Evolutionary conservation across 2,797 vertebrate species (phyloP), one percentile per base, ranked within the genome.

Genomic region (Enteromius mattozi): DNA sequence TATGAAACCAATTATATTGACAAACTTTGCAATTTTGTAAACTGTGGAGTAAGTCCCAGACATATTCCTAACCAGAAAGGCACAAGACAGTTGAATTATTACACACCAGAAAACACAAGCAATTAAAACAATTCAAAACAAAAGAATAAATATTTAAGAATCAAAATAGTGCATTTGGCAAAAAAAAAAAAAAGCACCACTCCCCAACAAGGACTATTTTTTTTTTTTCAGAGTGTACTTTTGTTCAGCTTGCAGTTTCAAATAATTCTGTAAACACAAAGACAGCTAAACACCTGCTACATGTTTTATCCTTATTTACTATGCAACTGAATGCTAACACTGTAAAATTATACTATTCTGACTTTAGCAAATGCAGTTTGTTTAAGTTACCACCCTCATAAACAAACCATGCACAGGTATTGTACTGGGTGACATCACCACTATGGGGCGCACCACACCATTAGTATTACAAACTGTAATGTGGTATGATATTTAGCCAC

Each of bases 221-320:
- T n/a, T 1, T 49, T 75, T 45, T 76, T 9, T 9, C 21, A 65
- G 47, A 83, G 54, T 72, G 49, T 69, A 82, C 49, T 33, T 72
- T 79, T 76, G 42, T 75, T 82, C 40, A 47, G 37, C 51, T 19
- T 66, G n/a, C 45, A 35, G 42, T 35, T 59, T 81, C 37, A 81
- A 78, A 78, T 35, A 45, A 63, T 24, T 63, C 56, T 86, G 87
- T 86, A 86, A 88, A 84, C 82, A 33, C 21, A 77, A 49, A 21
- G 51, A 63, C 4, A 71, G 59, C 33, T 54, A 76, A 78, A 71
- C 78, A 16, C 5, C 6, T 37, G 24, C 51, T 45, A 70, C 47
- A 42, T 7, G 37, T 42, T 79, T 33, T 59, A 37, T 51, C 24
- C 42, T 45, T 27, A 56, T 66, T 9, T 17, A 68, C 72, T 54